Percentiles rank a stretch among this genome's conserved stretches.
phyloP scores from a whole-genome alignment of 30 jellyfish, hydroid and myxozoan species.

The Sanderia malayensis region DNA sequence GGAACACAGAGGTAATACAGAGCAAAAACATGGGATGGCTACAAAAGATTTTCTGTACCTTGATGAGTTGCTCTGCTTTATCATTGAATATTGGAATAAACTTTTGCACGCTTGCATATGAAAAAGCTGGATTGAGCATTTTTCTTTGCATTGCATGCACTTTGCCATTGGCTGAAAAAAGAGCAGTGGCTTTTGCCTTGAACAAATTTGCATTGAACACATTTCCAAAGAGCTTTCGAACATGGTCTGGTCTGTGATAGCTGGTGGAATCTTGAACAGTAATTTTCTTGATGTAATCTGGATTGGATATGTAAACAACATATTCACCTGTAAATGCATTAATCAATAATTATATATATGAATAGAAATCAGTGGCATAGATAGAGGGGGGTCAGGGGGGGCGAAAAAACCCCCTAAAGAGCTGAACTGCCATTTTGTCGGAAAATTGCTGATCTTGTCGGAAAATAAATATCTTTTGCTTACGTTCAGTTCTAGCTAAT shows the following conservation, averaged over 20 bases:
- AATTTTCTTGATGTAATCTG: slow-evolving; percentile 18
- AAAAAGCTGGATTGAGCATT: slow-evolving; percentile 33
- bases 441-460: not conserved
- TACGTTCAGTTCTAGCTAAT: not conserved
- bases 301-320: slow-evolving; percentile 6
- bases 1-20: not conserved
- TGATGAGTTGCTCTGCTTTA: slow-evolving; percentile 5
- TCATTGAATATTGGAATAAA: slow-evolving; percentile 20
- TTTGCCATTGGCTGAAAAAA: slow-evolving; percentile 7
- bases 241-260: slow-evolving; percentile 7
- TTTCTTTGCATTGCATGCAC: slow-evolving; percentile 31
- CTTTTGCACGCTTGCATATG: slow-evolving; percentile 25
- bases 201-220: not conserved
- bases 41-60: no score
- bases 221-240: not conserved
- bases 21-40: not conserved
- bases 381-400: not conserved
- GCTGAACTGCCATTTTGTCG: no score
- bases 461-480: not conserved
- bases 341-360: not conserved
- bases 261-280: slow-evolving; percentile 2
- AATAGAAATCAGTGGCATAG: not conserved
- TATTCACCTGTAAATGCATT: slow-evolving; percentile 15
- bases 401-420: no score
- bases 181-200: slow-evolving; percentile 2